A percentile compares a stretch with the other conserved stretches of the same genome.
Evolutionary conservation across 2,797 vertebrate genomes (phyloP).

Genomic region (Poeciliopsis infans): DNA sequence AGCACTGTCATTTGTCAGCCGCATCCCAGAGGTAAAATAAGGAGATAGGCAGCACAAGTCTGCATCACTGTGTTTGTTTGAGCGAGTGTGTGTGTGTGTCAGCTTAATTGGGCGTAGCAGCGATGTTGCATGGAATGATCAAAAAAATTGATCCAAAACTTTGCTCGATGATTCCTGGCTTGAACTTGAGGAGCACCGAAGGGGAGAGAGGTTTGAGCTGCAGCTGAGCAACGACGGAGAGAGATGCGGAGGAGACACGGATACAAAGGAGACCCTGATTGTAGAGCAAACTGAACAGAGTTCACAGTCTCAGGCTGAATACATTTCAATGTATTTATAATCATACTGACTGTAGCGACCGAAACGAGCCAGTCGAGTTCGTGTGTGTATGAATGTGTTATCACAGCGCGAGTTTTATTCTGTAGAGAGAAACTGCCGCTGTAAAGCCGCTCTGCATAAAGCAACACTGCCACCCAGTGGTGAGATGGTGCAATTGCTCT

Average conservation of each 20-base stretch:
- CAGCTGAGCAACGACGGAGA: background rate
- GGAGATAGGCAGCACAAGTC: slow-evolving; percentile 50
- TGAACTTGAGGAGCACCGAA: slow-evolving; percentile 22
- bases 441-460: slow-evolving; percentile 1
- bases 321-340: slow-evolving; percentile 52
- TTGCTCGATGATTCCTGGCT: slow-evolving; percentile 40
- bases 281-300: background rate
- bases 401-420: slow-evolving; percentile 35
- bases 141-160: slow-evolving; percentile 61
- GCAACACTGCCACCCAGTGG: slow-evolving; percentile 64
- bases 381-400: slow-evolving; percentile 50
- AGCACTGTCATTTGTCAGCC: slow-evolving; percentile 65
- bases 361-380: slow-evolving; percentile 26
- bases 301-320: slow-evolving; percentile 37
- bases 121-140: slow-evolving; percentile 51
- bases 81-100: slow-evolving; percentile 5
- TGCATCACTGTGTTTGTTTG: slow-evolving; percentile 4
- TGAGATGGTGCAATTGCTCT: background rate
- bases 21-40: slow-evolving; percentile 62
- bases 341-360: slow-evolving; percentile 28
- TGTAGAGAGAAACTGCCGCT: background rate
- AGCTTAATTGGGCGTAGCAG: slow-evolving; percentile 54
- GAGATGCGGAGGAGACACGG: background rate
- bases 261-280: slow-evolving; percentile 5
- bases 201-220: background rate